A percentile compares a stretch with the other conserved stretches of the same genome.
phyloP scores from a whole-genome alignment of 2,113 vertebrate genomes.

The Rhegmatorhina hoffmannsi region DNA sequence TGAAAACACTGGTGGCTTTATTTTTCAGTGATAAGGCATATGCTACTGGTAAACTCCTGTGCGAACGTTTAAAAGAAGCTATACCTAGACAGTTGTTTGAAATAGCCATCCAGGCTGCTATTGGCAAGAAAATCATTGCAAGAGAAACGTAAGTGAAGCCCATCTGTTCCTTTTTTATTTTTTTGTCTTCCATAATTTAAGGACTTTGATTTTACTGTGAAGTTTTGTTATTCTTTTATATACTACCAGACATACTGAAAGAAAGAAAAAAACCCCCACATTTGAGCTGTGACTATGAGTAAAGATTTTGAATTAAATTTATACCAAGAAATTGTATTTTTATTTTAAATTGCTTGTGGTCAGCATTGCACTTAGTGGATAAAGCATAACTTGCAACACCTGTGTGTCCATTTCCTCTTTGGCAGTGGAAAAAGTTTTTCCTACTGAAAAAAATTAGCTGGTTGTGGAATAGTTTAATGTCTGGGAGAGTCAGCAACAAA shows the following conservation, averaged over 20 bases:
- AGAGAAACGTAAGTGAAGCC: slow-evolving; percentile 90
- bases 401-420: not conserved
- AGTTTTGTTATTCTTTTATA: not conserved
- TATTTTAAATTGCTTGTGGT: not conserved
- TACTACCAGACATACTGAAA: not conserved
- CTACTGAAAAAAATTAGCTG: not conserved
- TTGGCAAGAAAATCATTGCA: slow-evolving; percentile 91
- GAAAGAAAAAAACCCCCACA: accelerated
- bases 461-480: not conserved
- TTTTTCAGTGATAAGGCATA: slow-evolving; percentile 85
- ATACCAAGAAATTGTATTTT: not conserved
- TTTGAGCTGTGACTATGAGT: not conserved
- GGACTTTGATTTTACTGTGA: not conserved
- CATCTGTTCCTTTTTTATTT: not conserved
- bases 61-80: slow-evolving; percentile 88
- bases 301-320: not conserved
- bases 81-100: slow-evolving; percentile 96
- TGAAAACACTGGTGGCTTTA: not conserved
- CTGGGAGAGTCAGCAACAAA: not conserved
- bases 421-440: not conserved
- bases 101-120: slow-evolving; percentile 90
- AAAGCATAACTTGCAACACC: not conserved
- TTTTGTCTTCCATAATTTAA: not conserved
- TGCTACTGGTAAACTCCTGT: slow-evolving; percentile 85
- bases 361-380: not conserved